Percentiles rank a stretch among this genome's conserved stretches.
phyloP scores from a whole-genome alignment of 1,140 invertebrate species.

The Ips typographus region DNA sequence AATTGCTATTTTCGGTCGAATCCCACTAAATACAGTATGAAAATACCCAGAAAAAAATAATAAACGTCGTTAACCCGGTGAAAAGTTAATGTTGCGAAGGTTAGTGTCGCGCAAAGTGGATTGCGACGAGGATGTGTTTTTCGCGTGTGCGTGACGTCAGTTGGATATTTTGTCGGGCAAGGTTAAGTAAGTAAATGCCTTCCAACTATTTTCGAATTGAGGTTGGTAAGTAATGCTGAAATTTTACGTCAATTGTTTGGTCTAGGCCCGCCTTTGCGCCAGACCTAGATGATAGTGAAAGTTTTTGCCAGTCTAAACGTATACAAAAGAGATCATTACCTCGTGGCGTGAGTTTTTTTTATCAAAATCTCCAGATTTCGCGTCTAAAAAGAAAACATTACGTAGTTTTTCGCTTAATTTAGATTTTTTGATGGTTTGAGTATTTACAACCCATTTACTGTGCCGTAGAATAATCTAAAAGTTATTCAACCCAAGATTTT shows the following conservation, averaged over 20 bases:
- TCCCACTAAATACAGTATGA: slow-evolving; percentile 4
- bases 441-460: no score
- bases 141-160: slow-evolving; percentile 14
- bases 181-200: slow-evolving; percentile 14
- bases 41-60: slow-evolving; percentile 17
- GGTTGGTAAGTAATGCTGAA: slow-evolving; percentile 20
- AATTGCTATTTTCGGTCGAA: slow-evolving; percentile 15
- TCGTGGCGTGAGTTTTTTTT: no score
- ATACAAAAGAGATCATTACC: no score
- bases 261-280: no score
- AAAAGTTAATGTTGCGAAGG: slow-evolving; percentile 29
- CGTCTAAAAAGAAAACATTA: no score
- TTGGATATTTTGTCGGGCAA: slow-evolving; percentile 25
- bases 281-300: no score
- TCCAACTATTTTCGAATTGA: slow-evolving; percentile 26
- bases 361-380: no score
- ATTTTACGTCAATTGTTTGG: background rate
- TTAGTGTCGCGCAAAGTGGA: slow-evolving; percentile 23
- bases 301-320: no score
- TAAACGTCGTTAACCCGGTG: slow-evolving; percentile 11
- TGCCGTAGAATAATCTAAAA: no score
- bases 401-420: no score
- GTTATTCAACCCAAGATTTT: no score
- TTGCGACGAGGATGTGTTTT: slow-evolving; percentile 23
- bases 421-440: no score